Evolutionary conservation across 2,888 invertebrate genomes (phyloP), one percentile per base, ranked within the genome.

Genomic region (Poecilobothrus nobilitatus): DNA sequence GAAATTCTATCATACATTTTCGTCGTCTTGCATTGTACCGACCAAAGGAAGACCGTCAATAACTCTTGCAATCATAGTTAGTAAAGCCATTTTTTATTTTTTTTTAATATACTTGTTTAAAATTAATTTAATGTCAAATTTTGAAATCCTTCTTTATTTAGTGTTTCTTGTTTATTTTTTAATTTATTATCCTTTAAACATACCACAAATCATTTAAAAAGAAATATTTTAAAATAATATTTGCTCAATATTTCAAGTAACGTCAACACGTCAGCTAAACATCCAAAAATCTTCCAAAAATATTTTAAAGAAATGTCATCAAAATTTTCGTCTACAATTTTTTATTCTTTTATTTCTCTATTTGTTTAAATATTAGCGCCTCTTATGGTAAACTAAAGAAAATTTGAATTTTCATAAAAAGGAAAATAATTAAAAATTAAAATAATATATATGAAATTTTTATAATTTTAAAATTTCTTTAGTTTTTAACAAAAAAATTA

Each of bases 1-100:
- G 2, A 2, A 27, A 27, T 27, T 27, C 5, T 1, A 44, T 20
- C 80, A 80, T 85, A 97, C 97, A 89, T 96, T 95, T 83, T 97
- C 97, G 79, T 97, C 97, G 82, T 98, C 97, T 84, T 97, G 97
- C 89, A 97, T 94, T 68, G 95, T 95, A 69, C 97, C 97, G 71
- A 96, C 95, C 76, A 98, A 84, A 68, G 97, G 97, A 74, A 98
- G 86, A 44, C 97, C 97, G 84, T 98, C 98, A 75, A 91, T 90
- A 76, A 96, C 90, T 76, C 98, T 87, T 34, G 97, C 97, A 78
- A 99, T 97, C 93, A 98, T 95, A 72, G 98, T 99, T 87, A 97
- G 89, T 79, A 97, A 83, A 81, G 98, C 95, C 97, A 97, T 98
- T 41, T 68, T 12, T 65, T 63, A 37, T 65, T 33, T 64, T 63